Evolutionary conservation across 1,140 invertebrate species (phyloP), one percentile per base, ranked within the genome.

Genomic region (Sinonovacula constricta): DNA sequence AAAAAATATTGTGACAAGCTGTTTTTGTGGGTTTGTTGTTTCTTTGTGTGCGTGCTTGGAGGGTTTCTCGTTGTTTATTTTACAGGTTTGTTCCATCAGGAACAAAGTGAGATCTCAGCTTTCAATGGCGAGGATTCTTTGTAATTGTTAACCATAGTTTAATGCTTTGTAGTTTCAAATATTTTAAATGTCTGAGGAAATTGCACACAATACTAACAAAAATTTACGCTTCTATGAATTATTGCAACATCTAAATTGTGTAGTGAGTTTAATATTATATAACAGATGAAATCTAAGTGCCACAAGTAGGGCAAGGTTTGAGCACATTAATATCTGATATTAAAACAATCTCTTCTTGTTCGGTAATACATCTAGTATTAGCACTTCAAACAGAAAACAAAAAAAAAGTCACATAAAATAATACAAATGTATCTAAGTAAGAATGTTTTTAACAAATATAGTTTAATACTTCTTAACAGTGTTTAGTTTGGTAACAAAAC

Each of bases 311-410:
- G 39, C 18, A 45, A 10, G n/a, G 7, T 45, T 45, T 53, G 26
- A 67, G 65, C 65, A 67, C 65, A 67, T 67, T 12, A 53, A 67
- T 53, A 53, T 67, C 49, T n/a, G 45, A 45, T 31, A 51, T 30
- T 53, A 51, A 28, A 53, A 59, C 10, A 67, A 67, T 67, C 39
- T 67, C 65, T 53, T 18, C 24, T 33, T 3, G 18, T 45, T 14
- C n/a, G n/a, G n/a, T 7, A 45, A 45, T 45, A 45, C 39, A 45
- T n/a, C n/a, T n/a, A n/a, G n/a, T 45, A 45, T 45, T 45, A 45
- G 39, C 39, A 45, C 39, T 45, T 45, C 18, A 7, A 45, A 10
- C 7, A 45, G 18, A 18, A 45, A 45, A 45, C 7, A 45, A 45
- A 18, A 45, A 45, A 45, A 18, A 45, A 45, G 7, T 7, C 7